Base-by-base conservation (phyloP, 2,797 vertebrate genomes). In the Platyrinchus mystaceus region DNA sequence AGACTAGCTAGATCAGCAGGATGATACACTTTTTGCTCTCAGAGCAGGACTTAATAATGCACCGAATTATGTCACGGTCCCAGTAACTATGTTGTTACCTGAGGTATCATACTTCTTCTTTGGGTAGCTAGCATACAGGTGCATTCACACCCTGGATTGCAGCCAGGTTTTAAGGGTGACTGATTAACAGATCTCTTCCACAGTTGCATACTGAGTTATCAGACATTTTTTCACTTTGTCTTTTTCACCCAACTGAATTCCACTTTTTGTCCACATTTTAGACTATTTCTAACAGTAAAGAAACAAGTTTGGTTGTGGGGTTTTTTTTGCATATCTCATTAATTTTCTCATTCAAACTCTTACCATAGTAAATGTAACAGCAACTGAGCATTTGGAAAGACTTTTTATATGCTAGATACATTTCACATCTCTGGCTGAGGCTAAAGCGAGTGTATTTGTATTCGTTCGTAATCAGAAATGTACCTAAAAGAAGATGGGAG, bases 401-500 rank as follows among this genome's bases (percentile, higher is more conserved):
- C 32, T 68, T 20, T 67, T 75, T 50, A 52, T 49, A 63, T 3
- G 37, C 37, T 34, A 52, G 28, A 60, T 63, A 66, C 0, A 32
- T 32, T 86, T 76, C 47, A 75, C 79, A 58, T 10, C 27, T 14
- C 46, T 76, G 32, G 20, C 10, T 64, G 26, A 89, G 47, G 39
- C 16, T 70, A 83, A 87, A 68, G 34, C n/a, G 89, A 77, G 13
- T 24, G 32, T 89, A 80, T 75, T 59, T 89, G 26, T 52, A 23
- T 41, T 87, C 73, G 39, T 43, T 59, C 24, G 62, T 6, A 68
- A 41, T 58, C 68, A 84, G 17, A 84, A 73, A 81, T 0, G n/a
- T 96, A 98, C 98, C 97, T 95, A 98, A 93, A 96, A 98, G 97
- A 80, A 98, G 93, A 79, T 98, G 97, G 12, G 97, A 98, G 63